Evolutionary conservation across 2,888 invertebrate genomes (phyloP).

Genomic region (Tinea semifulvella): DNA sequence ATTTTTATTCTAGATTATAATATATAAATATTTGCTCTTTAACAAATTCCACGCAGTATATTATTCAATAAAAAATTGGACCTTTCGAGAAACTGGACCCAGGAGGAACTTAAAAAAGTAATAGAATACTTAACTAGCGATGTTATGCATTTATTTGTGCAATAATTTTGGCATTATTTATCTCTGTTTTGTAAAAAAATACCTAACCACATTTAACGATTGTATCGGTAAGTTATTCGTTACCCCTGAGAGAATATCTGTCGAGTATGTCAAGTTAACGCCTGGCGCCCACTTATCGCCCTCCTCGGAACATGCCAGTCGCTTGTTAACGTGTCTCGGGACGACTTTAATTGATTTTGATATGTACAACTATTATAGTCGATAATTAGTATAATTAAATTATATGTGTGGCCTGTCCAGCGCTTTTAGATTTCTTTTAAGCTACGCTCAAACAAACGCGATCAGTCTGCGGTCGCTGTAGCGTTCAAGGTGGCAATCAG

Average conservation of each 20-base stretch:
- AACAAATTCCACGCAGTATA: too few relatives aligned
- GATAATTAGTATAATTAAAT: constrained; percentile 1
- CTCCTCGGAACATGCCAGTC: not conserved
- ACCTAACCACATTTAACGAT: not conserved
- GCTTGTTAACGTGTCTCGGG: constrained; percentile 1
- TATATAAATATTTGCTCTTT: too few relatives aligned
- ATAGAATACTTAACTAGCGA: too few relatives aligned
- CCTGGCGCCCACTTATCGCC: constrained; percentile 6
- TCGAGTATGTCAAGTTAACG: not conserved
- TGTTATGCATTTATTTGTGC: too few relatives aligned
- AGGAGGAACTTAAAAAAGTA: not conserved
- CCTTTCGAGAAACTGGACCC: too few relatives aligned
- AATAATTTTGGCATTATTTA: too few relatives aligned
- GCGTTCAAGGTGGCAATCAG: not conserved
- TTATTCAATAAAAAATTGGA: too few relatives aligned
- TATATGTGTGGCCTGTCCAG: not conserved
- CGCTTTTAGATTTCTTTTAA: too few relatives aligned
- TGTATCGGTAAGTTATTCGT: not conserved
- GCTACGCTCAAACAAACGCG: too few relatives aligned
- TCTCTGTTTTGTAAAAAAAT: too few relatives aligned
- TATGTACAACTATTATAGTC: not conserved
- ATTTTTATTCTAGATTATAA: too few relatives aligned
- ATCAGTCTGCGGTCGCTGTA: too few relatives aligned
- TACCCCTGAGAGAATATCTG: not conserved
- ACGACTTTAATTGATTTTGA: constrained; percentile 8